Percentiles rank a stretch among this genome's conserved stretches.
These are phyloP conservation scores for Temnothorax unifasciatus DNA, from an alignment of 2,888 invertebrate species.

Conservation along the genomic window DNA sequence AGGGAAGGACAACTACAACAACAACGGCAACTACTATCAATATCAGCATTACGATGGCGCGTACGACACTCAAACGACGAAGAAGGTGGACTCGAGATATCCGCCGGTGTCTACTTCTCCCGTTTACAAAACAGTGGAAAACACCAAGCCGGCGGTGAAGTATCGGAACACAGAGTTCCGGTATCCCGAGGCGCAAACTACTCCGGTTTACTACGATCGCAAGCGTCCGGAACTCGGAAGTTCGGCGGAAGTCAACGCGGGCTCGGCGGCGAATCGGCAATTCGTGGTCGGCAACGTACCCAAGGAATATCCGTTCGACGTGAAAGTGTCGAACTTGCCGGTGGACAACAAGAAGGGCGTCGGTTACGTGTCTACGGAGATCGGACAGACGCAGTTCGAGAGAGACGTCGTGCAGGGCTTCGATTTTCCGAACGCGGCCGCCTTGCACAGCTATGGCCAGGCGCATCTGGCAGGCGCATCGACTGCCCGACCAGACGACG, in stretches of 20 bases:
- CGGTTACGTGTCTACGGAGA: conserved; percentile 62
- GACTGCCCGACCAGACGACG: conserved; percentile 67
- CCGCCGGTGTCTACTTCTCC: conserved; percentile 69
- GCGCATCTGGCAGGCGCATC: conserved; percentile 36
- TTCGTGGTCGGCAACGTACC: conserved; percentile 91
- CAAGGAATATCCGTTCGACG: conserved; percentile 86
- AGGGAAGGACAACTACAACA: conserved; percentile 60
- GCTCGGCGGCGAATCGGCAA: conserved; percentile 84
- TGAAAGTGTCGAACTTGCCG: conserved; percentile 46
- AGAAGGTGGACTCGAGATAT: conserved; percentile 76
- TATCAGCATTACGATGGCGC: conserved; percentile 79
- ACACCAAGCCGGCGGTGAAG: conserved; percentile 74
- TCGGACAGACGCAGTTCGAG: conserved; percentile 68
- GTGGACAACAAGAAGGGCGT: conserved; percentile 61
- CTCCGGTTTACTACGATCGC: conserved; percentile 80
- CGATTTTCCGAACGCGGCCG: conserved; percentile 70
- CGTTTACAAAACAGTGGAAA: conserved; percentile 77
- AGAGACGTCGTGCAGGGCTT: conserved; percentile 64
- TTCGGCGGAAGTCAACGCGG: conserved; percentile 37
- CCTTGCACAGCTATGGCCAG: conserved; percentile 59
- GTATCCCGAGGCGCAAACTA: conserved; percentile 79
- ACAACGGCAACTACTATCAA: conserved; percentile 77
- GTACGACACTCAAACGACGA: conserved; percentile 86
- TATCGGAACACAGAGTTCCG: conserved; percentile 82
- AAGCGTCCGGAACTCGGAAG: conserved; percentile 59